Evolutionary conservation across 2,888 invertebrate species (phyloP), one percentile per base, ranked within the genome.

Genomic region (Cotesia congregata): DNA sequence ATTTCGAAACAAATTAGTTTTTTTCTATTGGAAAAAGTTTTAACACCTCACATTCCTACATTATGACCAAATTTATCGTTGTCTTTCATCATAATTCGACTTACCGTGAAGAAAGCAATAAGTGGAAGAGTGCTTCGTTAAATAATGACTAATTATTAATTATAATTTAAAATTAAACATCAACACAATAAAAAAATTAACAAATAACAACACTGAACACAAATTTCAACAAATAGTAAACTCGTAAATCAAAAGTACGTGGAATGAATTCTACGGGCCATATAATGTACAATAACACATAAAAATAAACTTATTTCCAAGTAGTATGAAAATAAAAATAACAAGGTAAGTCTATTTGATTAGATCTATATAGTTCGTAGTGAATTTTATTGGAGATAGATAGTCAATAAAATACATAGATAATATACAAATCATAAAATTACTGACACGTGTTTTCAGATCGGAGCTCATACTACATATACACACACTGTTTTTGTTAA

Each of bases 381-480:
- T 50, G 12, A 50, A 50, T 50, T 50, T 50, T 50, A 50, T 50
- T 50, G 50, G 50, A 12, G 50, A 12, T 50, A 50, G 50, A 50
- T 12, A 7, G 50, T 50, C 50, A 67, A 40, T 40, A 40, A 67
- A 40, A 40, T 67, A 40, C 40, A 15, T 15, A 7, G 15, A 67
- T 12, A 67, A 67, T 39, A 39, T 67, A 15, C 15, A 67, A 39
- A 39, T 39, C 15, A 40, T 67, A 1, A 40, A 12, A n/a, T 71
- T 30, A 39, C 15, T 71, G 71, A 61, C 71, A 61, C 71, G 61
- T 70, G 12, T 60, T 15, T 50, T 12, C 6, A 50, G 9, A 50
- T 1, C 30, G 30, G 30, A 30, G 30, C 30, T 30, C 3, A 68
- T 6, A 68, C 7, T 40, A 41, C 50, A 4, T 50, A 7, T 50